A percentile compares a stretch with the other conserved stretches of the same genome.
Conservation (phyloP, 2,888 invertebrate genomes). For the Coremacera marginata region DNA sequence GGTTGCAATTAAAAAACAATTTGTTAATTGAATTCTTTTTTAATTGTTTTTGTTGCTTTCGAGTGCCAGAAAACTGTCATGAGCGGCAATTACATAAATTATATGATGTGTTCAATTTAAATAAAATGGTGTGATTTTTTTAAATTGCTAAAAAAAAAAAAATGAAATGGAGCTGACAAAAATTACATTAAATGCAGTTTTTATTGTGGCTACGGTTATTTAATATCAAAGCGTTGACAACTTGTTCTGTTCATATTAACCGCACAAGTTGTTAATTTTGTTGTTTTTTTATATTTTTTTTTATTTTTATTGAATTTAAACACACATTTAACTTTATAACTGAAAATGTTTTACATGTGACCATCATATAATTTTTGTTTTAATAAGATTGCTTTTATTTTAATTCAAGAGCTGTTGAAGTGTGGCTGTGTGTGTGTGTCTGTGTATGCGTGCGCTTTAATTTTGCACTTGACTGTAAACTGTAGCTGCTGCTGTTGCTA, state of each 20-base stretch:
- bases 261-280: slow-evolving; percentile 6
- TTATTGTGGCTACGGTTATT: background rate
- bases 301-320: background rate
- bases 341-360: no score
- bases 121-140: background rate
- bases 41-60: background rate
- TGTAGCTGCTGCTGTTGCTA: no score
- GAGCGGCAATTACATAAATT: background rate
- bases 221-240: background rate
- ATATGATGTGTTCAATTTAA: slow-evolving; percentile 1
- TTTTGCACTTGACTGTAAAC: no score
- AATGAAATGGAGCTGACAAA: background rate
- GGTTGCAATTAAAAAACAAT: slow-evolving; percentile 22
- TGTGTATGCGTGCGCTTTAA: no score
- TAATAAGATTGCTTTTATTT: background rate
- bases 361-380: background rate
- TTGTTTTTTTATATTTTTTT: background rate
- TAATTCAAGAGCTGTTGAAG: no score
- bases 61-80: background rate
- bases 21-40: slow-evolving; percentile 24
- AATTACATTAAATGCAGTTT: background rate
- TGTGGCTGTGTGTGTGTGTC: no score
- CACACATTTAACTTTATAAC: background rate
- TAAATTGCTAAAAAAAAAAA: background rate
- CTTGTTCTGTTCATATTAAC: background rate